phyloP scores from a whole-genome alignment of 2,888 invertebrate genomes.

The Drosophila diplacantha region DNA sequence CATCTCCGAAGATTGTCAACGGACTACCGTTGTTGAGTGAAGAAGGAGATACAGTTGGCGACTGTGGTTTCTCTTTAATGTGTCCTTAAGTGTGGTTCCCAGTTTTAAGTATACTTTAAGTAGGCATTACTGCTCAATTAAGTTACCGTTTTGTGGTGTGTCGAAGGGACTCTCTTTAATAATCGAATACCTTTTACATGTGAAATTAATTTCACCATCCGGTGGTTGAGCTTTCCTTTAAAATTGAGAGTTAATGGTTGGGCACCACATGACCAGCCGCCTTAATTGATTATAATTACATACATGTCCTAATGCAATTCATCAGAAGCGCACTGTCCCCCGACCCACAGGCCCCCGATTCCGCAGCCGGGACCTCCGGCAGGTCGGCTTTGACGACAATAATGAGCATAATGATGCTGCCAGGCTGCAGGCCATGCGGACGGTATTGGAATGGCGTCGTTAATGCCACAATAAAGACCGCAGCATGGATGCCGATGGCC shows the following conservation, averaged over 20 bases:
- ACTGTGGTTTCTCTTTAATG: conserved; percentile 3
- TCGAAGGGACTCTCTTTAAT: not conserved
- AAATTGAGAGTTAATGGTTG: conserved; percentile 23
- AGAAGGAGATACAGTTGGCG: conserved; percentile 1
- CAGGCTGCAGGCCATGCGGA: conserved; percentile 43
- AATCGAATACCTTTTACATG: not conserved
- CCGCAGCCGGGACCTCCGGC: conserved; percentile 19
- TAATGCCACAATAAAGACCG: conserved; percentile 50
- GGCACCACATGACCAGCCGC: conserved; percentile 14
- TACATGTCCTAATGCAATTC: conserved; percentile 51
- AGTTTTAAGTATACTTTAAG: not conserved
- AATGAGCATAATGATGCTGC: conserved; percentile 57
- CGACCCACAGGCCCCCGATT: conserved; percentile 5
- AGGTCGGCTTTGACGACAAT: conserved; percentile 32
- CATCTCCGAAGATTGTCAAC: conserved; percentile 8
- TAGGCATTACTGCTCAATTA: not conserved
- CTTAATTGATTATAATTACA: conserved; percentile 54
- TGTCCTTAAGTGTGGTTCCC: not conserved
- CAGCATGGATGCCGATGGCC: conserved; percentile 35
- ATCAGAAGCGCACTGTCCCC: conserved; percentile 43
- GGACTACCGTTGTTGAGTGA: not conserved
- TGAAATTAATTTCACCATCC: not conserved
- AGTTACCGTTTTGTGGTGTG: too few species aligned
- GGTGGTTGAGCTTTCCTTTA: not conserved
- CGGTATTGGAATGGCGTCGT: conserved; percentile 24